Evolutionary conservation across 92 coral and sea anemone species (phyloP).

Genomic region (Scolanthus callimorphus): DNA sequence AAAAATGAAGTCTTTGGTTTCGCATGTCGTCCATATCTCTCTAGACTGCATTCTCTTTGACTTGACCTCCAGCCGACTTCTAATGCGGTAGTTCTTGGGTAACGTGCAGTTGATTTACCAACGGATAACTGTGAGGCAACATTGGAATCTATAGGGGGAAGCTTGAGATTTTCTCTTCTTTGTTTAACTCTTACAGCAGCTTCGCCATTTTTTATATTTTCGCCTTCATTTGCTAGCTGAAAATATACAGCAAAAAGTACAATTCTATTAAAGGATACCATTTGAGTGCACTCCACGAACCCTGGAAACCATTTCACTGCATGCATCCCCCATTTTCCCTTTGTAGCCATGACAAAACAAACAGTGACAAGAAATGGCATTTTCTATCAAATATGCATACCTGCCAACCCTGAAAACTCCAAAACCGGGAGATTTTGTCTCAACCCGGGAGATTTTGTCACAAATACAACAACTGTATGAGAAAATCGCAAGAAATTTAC

Average conservation of each 20-base stretch:
- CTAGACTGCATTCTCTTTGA: slow-evolving; percentile 80
- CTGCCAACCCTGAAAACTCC: too few relatives aligned
- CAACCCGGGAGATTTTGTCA: too few relatives aligned
- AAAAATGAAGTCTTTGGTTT: slow-evolving; percentile 76
- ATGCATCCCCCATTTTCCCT: too few relatives aligned
- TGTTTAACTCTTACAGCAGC: slow-evolving; percentile 94
- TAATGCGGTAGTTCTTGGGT: slow-evolving; percentile 71
- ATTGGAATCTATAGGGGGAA: slow-evolving; percentile 92
- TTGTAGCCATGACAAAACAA: too few relatives aligned
- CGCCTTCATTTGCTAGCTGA: slow-evolving; percentile 86
- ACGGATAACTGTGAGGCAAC: slow-evolving; percentile 89
- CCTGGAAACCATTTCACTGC: too few relatives aligned
- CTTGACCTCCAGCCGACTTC: slow-evolving; percentile 98
- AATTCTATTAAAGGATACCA: too few relatives aligned
- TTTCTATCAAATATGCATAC: too few relatives aligned
- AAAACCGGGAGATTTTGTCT: too few relatives aligned
- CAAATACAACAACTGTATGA: too few relatives aligned
- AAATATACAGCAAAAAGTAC: not conserved
- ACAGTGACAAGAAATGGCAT: too few relatives aligned
- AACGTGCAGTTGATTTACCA: slow-evolving; percentile 76
- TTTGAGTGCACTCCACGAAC: too few relatives aligned
- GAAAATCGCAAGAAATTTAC: too few relatives aligned
- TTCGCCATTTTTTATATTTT: slow-evolving; percentile 72
- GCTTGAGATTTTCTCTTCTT: slow-evolving; percentile 90
- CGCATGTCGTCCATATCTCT: slow-evolving; percentile 89